phyloP scores from a whole-genome alignment of 2,797 vertebrate species.

The Sarcoramphus papa region DNA sequence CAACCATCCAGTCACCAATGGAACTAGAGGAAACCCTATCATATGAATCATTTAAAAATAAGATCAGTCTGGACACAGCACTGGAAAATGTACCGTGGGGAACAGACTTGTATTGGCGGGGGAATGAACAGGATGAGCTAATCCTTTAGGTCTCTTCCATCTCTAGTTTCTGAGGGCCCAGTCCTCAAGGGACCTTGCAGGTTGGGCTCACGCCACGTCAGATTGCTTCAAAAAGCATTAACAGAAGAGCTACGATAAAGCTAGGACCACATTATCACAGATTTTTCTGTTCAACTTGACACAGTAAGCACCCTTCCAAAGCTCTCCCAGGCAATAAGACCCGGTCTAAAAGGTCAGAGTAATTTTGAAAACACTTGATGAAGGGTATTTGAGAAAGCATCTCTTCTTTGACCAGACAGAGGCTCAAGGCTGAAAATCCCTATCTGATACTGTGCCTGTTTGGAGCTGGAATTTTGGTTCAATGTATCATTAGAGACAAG shows the following conservation, averaged over 20 bases:
- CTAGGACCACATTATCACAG: background rate
- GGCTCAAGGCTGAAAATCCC: background rate
- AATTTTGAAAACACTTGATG: background rate
- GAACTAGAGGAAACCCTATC: conserved; percentile 63
- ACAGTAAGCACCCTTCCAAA: background rate
- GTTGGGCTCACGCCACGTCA: background rate
- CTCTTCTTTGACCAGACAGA: background rate
- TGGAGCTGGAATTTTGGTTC: conserved; percentile 8
- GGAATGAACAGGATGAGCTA: conserved; percentile 60
- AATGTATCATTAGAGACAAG: background rate
- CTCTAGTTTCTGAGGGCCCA: conserved; percentile 43
- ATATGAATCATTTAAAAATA: conserved; percentile 63
- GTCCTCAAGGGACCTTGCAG: conserved; percentile 19
- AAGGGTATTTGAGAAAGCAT: background rate
- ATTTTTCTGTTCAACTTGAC: background rate
- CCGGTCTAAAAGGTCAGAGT: background rate
- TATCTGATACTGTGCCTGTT: background rate
- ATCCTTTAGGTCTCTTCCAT: conserved; percentile 61
- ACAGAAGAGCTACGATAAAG: background rate
- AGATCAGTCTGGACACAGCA: conserved; percentile 55
- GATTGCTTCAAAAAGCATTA: background rate
- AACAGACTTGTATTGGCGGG: conserved; percentile 51
- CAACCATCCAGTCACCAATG: conserved; percentile 38
- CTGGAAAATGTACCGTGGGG: conserved; percentile 66
- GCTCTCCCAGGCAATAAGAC: background rate